These are phyloP conservation scores for Tragulus kanchil DNA, from an alignment of 2,113 vertebrate genomes.

Conservation along the genomic window DNA sequence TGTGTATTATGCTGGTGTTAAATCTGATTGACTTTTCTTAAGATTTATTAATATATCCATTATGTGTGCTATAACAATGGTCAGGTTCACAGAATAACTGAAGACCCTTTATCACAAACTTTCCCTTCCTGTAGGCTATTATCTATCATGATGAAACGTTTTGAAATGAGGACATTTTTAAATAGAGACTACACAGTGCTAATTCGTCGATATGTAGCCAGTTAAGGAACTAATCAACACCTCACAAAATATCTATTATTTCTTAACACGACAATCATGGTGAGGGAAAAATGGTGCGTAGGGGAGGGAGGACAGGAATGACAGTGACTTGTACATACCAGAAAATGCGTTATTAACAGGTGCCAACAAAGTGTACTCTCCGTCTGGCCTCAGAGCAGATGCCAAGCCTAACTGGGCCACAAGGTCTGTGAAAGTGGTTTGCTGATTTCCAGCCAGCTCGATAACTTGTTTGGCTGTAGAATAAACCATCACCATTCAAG, in stretches of 20 bases:
- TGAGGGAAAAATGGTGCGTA: background rate
- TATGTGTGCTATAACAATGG: background rate
- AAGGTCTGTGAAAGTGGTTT: conserved; percentile 94
- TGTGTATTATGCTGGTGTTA: background rate
- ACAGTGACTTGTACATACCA: conserved; percentile 87
- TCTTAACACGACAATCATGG: background rate
- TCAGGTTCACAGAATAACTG: background rate
- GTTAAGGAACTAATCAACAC: background rate
- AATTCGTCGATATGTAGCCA: background rate
- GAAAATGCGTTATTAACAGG: conserved; percentile 94
- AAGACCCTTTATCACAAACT: background rate
- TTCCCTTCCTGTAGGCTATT: background rate
- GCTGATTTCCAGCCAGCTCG: conserved; percentile 92
- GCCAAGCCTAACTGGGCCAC: conserved; percentile 93
- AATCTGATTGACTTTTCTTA: conserved; percentile 30
- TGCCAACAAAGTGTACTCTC: conserved; percentile 95
- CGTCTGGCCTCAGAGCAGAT: conserved; percentile 89
- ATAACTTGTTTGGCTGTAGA: conserved; percentile 96
- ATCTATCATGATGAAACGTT: background rate
- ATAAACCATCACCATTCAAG: conserved; percentile 30
- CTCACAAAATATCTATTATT: background rate
- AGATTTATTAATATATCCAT: background rate
- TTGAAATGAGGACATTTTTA: background rate
- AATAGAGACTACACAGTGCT: background rate
- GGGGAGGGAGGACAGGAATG: background rate